Percentiles rank a stretch among this genome's conserved stretches.
phyloP scores from a whole-genome alignment of 2,113 vertebrate species.

The Centropus unirufus region DNA sequence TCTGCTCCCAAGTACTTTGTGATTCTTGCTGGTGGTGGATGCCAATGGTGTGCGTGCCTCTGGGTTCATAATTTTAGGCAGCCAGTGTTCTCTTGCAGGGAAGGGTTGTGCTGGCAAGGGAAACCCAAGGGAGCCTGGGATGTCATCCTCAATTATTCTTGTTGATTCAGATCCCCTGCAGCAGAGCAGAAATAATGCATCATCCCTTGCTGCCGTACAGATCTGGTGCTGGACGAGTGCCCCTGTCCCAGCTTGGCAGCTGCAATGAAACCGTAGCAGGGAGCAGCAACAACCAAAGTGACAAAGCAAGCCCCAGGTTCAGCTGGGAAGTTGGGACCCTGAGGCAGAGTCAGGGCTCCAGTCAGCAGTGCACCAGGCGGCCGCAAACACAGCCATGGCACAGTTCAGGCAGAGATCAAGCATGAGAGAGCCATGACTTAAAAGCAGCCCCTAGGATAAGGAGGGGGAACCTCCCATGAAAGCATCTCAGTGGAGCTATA shows the following conservation, averaged over 20 bases:
- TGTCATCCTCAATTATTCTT: neutral
- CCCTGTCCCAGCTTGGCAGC: neutral
- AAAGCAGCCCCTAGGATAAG: neutral
- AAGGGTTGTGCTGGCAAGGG: neutral
- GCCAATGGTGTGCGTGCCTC: accelerated
- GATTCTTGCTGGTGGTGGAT: neutral
- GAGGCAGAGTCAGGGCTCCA: neutral
- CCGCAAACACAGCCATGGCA: accelerated
- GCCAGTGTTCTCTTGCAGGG: neutral
- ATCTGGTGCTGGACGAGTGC: neutral
- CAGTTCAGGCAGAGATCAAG: neutral
- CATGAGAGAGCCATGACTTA: neutral
- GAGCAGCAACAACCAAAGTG: neutral
- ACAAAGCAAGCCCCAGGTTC: neutral
- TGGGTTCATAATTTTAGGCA: neutral
- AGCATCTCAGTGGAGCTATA: neutral
- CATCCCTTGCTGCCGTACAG: neutral
- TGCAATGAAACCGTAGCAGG: neutral
- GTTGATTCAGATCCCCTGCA: neutral
- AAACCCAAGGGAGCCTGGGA: neutral
- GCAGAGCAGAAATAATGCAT: neutral
- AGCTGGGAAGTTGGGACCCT: accelerated
- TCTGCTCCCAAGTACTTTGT: neutral
- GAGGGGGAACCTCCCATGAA: neutral
- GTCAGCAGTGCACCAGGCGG: neutral